These are phyloP conservation scores for Argopecten irradians DNA, from an alignment of 1,140 invertebrate genomes.

Conservation along the genomic window DNA sequence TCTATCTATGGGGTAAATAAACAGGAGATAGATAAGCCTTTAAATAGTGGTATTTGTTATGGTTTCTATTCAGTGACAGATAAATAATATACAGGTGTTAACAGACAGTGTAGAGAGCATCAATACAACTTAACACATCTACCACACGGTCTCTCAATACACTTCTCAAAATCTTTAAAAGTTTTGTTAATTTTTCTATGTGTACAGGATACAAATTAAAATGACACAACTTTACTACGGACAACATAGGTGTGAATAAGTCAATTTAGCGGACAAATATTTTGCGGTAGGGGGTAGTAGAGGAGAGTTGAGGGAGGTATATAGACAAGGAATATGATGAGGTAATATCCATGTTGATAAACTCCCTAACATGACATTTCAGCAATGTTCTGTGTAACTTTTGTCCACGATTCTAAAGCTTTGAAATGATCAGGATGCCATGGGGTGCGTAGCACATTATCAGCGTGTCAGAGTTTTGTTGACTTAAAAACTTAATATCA, in stretches of 20 bases:
- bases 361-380: neutral
- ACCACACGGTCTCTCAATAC: neutral
- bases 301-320: neutral
- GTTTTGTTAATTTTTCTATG: neutral
- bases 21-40: neutral
- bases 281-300: neutral
- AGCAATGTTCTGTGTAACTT: constrained; percentile 5
- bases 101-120: neutral
- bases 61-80: neutral
- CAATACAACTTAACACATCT: neutral
- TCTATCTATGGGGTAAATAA: constrained; percentile 7
- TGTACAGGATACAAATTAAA: neutral
- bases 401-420: constrained; percentile 1
- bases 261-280: neutral
- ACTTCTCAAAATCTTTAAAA: neutral
- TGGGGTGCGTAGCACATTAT: neutral
- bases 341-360: neutral
- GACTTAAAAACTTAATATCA: constrained; percentile 17
- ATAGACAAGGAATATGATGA: neutral
- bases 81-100: neutral
- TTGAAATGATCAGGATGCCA: neutral
- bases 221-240: neutral
- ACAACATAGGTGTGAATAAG: constrained; percentile 2
- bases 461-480: constrained; percentile 11
- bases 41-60: neutral